Conservation (phyloP, 2,113 vertebrate genomes). For the Octodon degus region DNA sequence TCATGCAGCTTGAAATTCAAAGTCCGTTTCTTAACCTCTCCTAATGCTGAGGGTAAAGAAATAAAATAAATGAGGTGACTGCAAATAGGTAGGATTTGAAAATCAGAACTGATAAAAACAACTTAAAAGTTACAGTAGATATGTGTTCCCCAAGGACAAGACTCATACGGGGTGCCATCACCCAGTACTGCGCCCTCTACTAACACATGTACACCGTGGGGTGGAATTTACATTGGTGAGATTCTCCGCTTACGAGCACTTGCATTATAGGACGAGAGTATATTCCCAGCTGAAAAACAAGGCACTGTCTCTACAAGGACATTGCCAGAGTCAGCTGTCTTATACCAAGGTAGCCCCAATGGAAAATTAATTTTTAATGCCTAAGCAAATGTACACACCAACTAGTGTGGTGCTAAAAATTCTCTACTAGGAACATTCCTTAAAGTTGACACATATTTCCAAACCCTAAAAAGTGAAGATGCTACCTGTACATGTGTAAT, state of each 20-base stretch:
- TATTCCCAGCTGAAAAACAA: background rate
- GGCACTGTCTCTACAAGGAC: background rate
- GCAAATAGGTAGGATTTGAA: background rate
- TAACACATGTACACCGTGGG: background rate
- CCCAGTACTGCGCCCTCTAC: background rate
- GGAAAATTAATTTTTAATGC: conserved; percentile 59
- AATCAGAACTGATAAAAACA: background rate
- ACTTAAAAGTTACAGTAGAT: background rate
- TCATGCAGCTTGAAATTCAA: background rate
- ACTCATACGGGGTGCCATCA: background rate
- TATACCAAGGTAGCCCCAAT: background rate
- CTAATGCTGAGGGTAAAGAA: background rate
- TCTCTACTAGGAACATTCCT: background rate
- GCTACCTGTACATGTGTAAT: background rate
- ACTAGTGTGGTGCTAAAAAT: background rate
- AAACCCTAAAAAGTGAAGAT: background rate
- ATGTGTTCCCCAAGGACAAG: background rate
- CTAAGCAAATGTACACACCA: conserved; percentile 38
- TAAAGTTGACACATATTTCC: background rate
- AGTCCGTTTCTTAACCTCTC: background rate
- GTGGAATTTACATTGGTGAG: background rate
- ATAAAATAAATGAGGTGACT: background rate
- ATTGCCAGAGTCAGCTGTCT: background rate
- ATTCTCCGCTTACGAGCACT: background rate
- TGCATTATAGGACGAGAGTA: background rate